These are phyloP conservation scores for Eulemur mongoz DNA, from an alignment of 2,797 vertebrate species.

Conservation along the genomic window DNA sequence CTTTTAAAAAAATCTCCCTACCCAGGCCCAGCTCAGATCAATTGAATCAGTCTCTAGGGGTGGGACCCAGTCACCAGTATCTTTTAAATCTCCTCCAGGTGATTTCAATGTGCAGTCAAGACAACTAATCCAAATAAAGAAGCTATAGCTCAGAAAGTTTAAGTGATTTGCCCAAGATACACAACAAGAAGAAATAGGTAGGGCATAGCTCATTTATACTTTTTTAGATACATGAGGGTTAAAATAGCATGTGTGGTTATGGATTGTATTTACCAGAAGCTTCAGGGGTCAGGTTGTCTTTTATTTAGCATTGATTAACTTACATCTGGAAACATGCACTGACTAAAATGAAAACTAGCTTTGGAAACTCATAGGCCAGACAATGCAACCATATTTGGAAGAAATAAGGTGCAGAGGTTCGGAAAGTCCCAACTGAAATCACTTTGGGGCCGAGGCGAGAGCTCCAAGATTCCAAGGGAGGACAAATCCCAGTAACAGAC, in stretches of 20 bases:
- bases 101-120: not conserved
- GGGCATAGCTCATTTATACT: not conserved
- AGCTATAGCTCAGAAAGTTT: not conserved
- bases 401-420: constrained; percentile 17
- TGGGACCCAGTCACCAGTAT: not conserved
- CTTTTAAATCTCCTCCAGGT: not conserved
- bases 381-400: constrained; percentile 69
- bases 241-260: constrained; percentile 1
- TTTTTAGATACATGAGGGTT: not conserved
- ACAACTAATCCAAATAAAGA: not conserved
- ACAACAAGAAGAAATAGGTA: not conserved
- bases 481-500: not conserved
- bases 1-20: not conserved
- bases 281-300: constrained; percentile 55
- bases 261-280: constrained; percentile 47
- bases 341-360: constrained; percentile 75
- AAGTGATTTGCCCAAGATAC: not conserved
- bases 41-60: not conserved
- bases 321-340: constrained; percentile 75
- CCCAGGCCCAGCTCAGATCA: not conserved
- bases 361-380: constrained; percentile 66
- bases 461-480: not conserved
- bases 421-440: constrained; percentile 72
- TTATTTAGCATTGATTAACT: constrained; percentile 65
- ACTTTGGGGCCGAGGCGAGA: constrained; percentile 59